A percentile compares a stretch with the other conserved stretches of the same genome.
phyloP scores from a whole-genome alignment of 2,797 vertebrate genomes.

The Prunella strophiata region DNA sequence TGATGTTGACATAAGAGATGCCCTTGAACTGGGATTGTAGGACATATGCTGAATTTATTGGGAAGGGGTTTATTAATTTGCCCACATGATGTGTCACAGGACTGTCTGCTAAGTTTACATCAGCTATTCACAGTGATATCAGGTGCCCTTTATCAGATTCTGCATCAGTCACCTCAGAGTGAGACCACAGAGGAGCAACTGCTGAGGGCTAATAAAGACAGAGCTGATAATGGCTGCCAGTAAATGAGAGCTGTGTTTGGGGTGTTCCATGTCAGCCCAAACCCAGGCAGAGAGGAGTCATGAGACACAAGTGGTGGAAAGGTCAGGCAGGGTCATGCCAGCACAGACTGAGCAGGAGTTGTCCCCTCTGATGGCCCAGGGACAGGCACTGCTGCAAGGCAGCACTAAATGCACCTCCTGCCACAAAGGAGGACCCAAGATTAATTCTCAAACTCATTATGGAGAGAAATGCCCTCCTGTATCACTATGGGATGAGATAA shows the following conservation, averaged over 20 bases:
- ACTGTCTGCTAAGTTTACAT: slow-evolving; percentile 52
- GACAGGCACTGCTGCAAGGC: background rate
- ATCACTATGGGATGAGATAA: background rate
- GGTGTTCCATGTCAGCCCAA: background rate
- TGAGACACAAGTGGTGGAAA: background rate
- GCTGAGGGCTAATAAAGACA: background rate
- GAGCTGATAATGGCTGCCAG: background rate
- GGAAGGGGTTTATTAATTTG: slow-evolving; percentile 2
- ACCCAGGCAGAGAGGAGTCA: background rate
- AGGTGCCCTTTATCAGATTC: slow-evolving; percentile 40
- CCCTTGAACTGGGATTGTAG: slow-evolving; percentile 36
- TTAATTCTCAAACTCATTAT: background rate
- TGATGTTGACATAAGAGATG: background rate
- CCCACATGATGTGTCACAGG: slow-evolving; percentile 54
- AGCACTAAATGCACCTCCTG: background rate
- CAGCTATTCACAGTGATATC: slow-evolving; percentile 36
- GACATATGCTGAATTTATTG: slow-evolving; percentile 12
- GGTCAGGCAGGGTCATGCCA: background rate
- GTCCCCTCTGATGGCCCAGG: background rate
- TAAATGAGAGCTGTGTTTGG: background rate
- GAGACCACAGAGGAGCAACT: slow-evolving; percentile 41
- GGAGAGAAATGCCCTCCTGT: background rate
- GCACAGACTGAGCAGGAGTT: background rate
- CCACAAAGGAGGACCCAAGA: background rate
- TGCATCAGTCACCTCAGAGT: background rate